Evolutionary conservation across 2,113 vertebrate species (phyloP), one percentile per base, ranked within the genome.

Genomic region (Megalops atlanticus): DNA sequence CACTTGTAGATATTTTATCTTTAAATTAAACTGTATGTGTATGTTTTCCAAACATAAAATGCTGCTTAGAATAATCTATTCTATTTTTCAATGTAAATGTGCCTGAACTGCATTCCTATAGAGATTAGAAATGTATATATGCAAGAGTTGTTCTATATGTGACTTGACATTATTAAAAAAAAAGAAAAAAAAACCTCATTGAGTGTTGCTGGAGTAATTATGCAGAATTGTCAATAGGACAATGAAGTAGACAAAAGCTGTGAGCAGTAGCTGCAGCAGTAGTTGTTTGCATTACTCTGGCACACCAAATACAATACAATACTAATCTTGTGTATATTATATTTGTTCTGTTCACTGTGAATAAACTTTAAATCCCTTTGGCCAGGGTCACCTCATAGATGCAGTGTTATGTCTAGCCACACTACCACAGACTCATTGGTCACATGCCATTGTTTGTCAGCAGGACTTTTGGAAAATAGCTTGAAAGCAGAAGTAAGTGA

Each of bases 1-100:
- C 79, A 87, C 82, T 88, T 89, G 85, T 87, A 85, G 80, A 88
- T 88, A 87, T 85, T 88, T 84, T 85, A 84, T 84, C 81, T 86
- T 82, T 70, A 83, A 84, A 83, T 80, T 68, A 70, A 76, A 83
- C 74, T 84, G 35, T 87, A 84, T 82, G 81, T 84, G 80, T 85
- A 86, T 86, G 83, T 87, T 87, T 82, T 86, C 85, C 80, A 82
- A 75, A 86, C 80, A 81, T 82, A 78, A 82, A 69, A 86, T 85
- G 83, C 85, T 89, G 87, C 86, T 87, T 87, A 86, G 82, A 89
- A 90, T 80, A 78, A 85, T 88, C 81, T 79, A 84, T 83, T 86
- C 54, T 87, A 86, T 89, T 87, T 87, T 87, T 90, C 76, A 84
- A 82, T 88, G 86, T 88, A 83, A 84, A 81, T 81, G 82, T 76